These are phyloP conservation scores for Lasiurus cinereus DNA, from an alignment of 2,113 vertebrate genomes.

Conservation along the genomic window DNA sequence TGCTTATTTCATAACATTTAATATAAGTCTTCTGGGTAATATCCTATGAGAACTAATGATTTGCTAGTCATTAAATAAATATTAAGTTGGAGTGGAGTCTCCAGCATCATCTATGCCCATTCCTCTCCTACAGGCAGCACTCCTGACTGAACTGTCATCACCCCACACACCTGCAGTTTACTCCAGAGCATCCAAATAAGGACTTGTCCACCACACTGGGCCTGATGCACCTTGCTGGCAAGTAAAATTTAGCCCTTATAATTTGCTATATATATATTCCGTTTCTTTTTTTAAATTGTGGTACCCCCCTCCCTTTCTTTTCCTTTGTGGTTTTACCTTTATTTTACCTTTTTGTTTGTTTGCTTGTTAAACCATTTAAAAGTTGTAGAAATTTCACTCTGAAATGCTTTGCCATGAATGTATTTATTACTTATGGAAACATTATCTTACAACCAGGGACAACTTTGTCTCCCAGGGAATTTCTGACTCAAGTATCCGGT, in stretches of 20 bases:
- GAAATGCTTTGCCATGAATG: not conserved
- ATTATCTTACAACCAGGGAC: not conserved
- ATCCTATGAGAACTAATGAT: not conserved
- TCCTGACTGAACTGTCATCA: no score
- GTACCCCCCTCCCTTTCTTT: not conserved
- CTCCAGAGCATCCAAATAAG: accelerated
- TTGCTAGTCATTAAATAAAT: not conserved
- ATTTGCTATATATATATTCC: no score
- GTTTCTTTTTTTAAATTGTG: not conserved
- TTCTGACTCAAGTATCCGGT: not conserved
- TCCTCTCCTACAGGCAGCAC: no score
- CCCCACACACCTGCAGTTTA: accelerated
- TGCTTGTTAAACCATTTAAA: not conserved
- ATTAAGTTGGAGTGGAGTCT: no score
- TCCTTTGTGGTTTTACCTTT: not conserved
- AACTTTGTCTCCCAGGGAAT: not conserved
- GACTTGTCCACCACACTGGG: accelerated
- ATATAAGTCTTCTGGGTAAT: not conserved
- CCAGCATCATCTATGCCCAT: accelerated
- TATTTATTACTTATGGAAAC: not conserved
- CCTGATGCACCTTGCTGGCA: no score
- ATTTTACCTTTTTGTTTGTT: not conserved
- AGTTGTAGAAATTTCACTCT: not conserved
- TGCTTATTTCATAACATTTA: not conserved
- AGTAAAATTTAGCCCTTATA: not conserved